Evolutionary conservation across 2,888 invertebrate species (phyloP).

Genomic region (Yponomeuta sedellus): DNA sequence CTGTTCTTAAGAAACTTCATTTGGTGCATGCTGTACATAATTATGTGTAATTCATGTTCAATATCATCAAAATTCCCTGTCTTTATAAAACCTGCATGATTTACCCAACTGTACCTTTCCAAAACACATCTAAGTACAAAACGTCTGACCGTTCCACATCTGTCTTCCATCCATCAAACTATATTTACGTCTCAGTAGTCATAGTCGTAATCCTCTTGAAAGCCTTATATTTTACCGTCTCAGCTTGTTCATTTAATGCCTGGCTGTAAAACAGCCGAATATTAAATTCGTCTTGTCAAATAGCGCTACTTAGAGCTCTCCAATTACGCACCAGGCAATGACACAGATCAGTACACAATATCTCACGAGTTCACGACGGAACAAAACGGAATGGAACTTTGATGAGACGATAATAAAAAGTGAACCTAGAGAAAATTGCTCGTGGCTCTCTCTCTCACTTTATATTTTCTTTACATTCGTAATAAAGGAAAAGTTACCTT

Average conservation of each 20-base stretch:
- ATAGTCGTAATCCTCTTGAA: neutral
- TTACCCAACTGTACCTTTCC: neutral
- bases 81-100: neutral
- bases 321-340: slow-evolving; percentile 31
- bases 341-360: slow-evolving; percentile 24
- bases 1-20: neutral
- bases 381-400: slow-evolving; percentile 44
- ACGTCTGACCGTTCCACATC: neutral
- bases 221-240: neutral
- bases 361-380: slow-evolving; percentile 19
- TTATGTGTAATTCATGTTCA: neutral
- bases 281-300: slow-evolving; percentile 46
- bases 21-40: neutral
- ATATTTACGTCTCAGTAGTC: neutral
- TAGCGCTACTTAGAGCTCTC: slow-evolving; percentile 27
- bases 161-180: neutral
- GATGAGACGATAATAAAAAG: slow-evolving; percentile 59
- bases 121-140: no score
- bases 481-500: slow-evolving; percentile 55
- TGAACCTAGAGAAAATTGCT: slow-evolving; percentile 51
- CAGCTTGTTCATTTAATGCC: slow-evolving; percentile 1
- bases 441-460: slow-evolving; percentile 37
- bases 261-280: slow-evolving; percentile 23
- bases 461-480: slow-evolving; percentile 51
- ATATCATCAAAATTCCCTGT: neutral